Percentiles rank a stretch among this genome's conserved stretches.
Evolutionary conservation across 2,113 vertebrate species (phyloP).

Genomic region (Aleadryas rufinucha): DNA sequence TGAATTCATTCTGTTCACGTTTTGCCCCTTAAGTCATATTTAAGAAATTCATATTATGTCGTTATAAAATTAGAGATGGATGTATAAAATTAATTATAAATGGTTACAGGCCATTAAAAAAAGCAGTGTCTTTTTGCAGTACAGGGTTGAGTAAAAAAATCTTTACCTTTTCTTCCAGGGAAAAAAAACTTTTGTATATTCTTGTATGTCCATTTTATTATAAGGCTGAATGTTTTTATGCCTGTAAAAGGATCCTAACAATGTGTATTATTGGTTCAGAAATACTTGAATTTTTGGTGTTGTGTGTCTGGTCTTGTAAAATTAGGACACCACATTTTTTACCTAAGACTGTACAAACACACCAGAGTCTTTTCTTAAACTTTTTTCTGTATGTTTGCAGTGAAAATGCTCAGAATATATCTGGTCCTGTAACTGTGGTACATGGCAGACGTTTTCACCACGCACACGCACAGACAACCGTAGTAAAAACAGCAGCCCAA

Average conservation of each 20-base stretch:
- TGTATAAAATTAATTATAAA: not conserved
- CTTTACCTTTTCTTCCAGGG: not conserved
- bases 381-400: constrained; percentile 65
- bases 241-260: not conserved
- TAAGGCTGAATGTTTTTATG: not conserved
- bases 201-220: not conserved
- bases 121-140: not conserved
- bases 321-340: not conserved
- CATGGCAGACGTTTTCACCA: constrained; percentile 90
- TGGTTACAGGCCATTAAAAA: not conserved
- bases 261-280: not conserved
- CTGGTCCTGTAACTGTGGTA: constrained; percentile 80
- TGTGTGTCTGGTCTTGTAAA: not conserved
- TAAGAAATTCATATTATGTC: not conserved
- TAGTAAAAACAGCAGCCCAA: constrained; percentile 84
- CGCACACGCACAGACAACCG: constrained; percentile 72
- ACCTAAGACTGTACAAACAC: not conserved
- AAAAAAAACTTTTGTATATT: not conserved
- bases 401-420: constrained; percentile 77
- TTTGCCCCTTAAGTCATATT: not conserved
- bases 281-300: not conserved
- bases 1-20: not conserved
- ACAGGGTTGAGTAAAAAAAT: not conserved
- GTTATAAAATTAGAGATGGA: not conserved
- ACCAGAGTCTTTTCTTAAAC: not conserved